A percentile compares a stretch with the other conserved stretches of the same genome.
Evolutionary conservation across 30 jellyfish, hydroid and myxozoan genomes (phyloP).

Genomic region (Hydractinia echinata): DNA sequence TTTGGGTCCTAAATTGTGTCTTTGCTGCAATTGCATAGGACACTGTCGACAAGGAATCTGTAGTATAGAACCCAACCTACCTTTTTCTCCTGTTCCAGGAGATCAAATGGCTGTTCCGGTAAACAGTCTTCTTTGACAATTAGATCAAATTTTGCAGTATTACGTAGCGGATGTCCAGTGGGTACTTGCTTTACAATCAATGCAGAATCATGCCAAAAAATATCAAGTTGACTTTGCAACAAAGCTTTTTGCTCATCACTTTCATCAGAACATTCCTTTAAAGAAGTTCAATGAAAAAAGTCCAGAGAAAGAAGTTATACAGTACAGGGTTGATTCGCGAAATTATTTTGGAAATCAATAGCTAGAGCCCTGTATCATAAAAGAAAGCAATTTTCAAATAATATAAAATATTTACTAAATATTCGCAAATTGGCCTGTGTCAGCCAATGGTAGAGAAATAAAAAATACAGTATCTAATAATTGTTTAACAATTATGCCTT

Average conservation of each 20-base stretch:
- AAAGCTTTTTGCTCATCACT: neutral
- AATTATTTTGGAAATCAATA: too few relatives aligned
- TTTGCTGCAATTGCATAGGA: neutral
- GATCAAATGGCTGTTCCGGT: slow-evolving; percentile 28
- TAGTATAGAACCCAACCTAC: neutral
- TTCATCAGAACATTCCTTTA: neutral
- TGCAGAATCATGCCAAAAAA: slow-evolving; percentile 51
- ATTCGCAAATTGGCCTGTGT: too few relatives aligned
- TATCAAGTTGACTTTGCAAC: slow-evolving; percentile 25
- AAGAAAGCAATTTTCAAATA: too few relatives aligned
- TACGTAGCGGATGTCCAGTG: slow-evolving; percentile 48
- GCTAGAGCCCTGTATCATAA: too few relatives aligned
- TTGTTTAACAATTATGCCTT: too few relatives aligned
- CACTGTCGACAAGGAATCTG: neutral
- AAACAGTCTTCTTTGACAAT: slow-evolving; percentile 28
- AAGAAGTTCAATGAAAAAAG: too few relatives aligned
- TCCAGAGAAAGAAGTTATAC: too few relatives aligned
- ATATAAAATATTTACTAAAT: too few relatives aligned
- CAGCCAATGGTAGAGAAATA: too few relatives aligned
- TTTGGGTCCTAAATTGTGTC: too few relatives aligned
- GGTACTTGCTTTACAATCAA: slow-evolving; percentile 24
- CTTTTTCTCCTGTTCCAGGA: slow-evolving; percentile 20
- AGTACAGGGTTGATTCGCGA: too few relatives aligned
- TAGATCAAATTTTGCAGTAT: slow-evolving; percentile 54
- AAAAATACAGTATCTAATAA: too few relatives aligned